These are phyloP conservation scores for Heteropelma amictum DNA, from an alignment of 2,888 invertebrate species.

Conservation along the genomic window DNA sequence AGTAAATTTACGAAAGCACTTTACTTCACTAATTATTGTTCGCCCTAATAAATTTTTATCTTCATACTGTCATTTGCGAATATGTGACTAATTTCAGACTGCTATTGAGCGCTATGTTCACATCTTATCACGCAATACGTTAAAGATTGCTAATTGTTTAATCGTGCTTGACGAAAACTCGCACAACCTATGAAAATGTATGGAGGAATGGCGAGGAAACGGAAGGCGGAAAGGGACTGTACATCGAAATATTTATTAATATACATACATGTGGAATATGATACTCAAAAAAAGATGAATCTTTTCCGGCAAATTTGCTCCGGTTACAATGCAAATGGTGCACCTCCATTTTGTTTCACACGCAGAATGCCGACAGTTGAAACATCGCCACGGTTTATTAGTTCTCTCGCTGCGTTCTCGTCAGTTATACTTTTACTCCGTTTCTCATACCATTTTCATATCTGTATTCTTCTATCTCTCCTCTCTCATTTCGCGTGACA, in stretches of 20 bases:
- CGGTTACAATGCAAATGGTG: conserved; percentile 42
- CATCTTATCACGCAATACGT: too few relatives aligned
- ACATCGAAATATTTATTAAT: not conserved
- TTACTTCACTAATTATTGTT: too few relatives aligned
- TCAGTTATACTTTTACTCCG: conserved; percentile 5
- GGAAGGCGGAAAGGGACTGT: too few relatives aligned
- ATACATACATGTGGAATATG: not conserved
- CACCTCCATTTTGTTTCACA: not conserved
- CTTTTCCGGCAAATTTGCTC: conserved; percentile 44
- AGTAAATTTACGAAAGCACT: too few relatives aligned
- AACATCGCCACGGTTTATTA: conserved; percentile 52
- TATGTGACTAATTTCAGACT: too few relatives aligned
- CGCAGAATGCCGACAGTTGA: conserved; percentile 27
- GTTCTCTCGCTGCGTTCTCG: conserved; percentile 28
- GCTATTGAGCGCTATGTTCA: too few relatives aligned
- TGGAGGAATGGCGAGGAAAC: not conserved
- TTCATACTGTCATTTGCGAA: too few relatives aligned
- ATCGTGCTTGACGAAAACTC: too few relatives aligned
- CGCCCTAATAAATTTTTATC: too few relatives aligned
- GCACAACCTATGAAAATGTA: not conserved
- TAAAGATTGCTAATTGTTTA: too few relatives aligned
- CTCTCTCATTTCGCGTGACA: conserved; percentile 48
- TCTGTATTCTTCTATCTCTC: conserved; percentile 27
- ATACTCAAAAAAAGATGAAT: conserved; percentile 40
- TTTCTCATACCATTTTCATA: not conserved